phyloP scores from a whole-genome alignment of 2,113 vertebrate species.

The Typhlomys cinereus region DNA sequence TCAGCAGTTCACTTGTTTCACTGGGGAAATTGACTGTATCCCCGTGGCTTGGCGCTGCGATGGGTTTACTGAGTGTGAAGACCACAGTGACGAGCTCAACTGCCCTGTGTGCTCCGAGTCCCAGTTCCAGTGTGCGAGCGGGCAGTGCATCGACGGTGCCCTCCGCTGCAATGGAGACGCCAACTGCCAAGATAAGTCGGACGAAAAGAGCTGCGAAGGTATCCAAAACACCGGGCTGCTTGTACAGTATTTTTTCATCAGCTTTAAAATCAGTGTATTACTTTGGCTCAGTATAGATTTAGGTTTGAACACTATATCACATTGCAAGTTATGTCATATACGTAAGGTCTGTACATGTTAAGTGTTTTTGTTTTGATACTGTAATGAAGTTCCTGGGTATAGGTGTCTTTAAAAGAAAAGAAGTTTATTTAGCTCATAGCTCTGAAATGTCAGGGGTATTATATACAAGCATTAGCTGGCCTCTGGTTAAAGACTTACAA shows the following conservation, averaged over 20 bases:
- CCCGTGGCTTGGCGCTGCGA: constrained; percentile 97
- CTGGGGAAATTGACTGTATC: constrained; percentile 98
- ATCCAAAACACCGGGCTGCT: neutral
- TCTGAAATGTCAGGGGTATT: neutral
- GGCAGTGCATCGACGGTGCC: constrained; percentile 92
- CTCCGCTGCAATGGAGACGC: constrained; percentile 94
- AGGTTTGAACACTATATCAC: neutral
- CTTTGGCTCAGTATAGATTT: neutral
- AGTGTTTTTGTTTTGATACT: neutral
- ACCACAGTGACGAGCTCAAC: constrained; percentile 95
- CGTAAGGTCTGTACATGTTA: neutral
- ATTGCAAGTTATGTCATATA: constrained; percentile 24
- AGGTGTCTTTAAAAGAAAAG: neutral
- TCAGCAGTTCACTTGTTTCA: constrained; percentile 96
- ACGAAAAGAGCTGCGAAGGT: constrained; percentile 97
- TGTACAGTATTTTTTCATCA: neutral
- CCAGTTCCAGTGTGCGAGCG: constrained; percentile 97
- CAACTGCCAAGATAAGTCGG: constrained; percentile 96
- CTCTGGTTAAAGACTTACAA: neutral
- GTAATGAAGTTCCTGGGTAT: neutral
- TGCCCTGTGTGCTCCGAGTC: constrained; percentile 94
- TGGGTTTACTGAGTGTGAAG: constrained; percentile 94
- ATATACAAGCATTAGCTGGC: neutral
- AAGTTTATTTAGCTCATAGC: neutral
- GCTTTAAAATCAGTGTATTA: neutral